Base-by-base conservation (phyloP, 92 coral and sea anemone genomes). In the Anthopleura xanthogrammica region DNA sequence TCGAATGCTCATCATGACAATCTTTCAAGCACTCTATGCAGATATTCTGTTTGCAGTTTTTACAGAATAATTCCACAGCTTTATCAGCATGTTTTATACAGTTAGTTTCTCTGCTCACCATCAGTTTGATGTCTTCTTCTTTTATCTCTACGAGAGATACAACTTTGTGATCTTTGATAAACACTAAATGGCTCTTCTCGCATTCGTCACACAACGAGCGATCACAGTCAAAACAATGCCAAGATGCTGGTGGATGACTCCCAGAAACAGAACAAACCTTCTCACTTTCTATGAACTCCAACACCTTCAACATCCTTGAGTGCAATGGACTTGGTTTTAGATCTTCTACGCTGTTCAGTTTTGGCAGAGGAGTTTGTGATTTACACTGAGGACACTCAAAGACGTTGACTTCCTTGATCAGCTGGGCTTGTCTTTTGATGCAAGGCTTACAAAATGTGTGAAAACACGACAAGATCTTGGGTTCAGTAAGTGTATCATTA, bases 151-250 rank as follows among this genome's bases (percentile, higher is more conserved):
- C 29, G 0, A 75, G 52, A 75, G 79, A 43, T 17, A 75, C 29
- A 1, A 75, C 54, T 75, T 75, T 75, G 79, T 75, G 79, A 52
- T 43, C 54, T 42, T 22, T 52, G 36, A 9, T 75, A 43, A 75
- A 75, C 57, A 40, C 6, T 4, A 57, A 42, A 52, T 75, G 79
- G 29, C 20, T 23, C 54, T 40, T 75, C 79, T 42, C 12, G 12
- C 79, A 75, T 43, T 75, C 79, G 54, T 75, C 79, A 75, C 79
- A 75, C 79, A 75, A 52, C 24, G 39, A 75, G 55, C 58, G 54
- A 42, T 43, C 5, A 75, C 79, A 75, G 16, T 75, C 79, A 52
- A 42, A 77, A 42, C 81, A 77, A 52, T 77, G 56, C 64, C 64
- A 77, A 48, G 43, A 52, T 36, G 62, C 64, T 68, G 41, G 40